Evolutionary conservation across 2,797 vertebrate species (phyloP), one percentile per base, ranked within the genome.

Genomic region (Diplodus puntazzo): DNA sequence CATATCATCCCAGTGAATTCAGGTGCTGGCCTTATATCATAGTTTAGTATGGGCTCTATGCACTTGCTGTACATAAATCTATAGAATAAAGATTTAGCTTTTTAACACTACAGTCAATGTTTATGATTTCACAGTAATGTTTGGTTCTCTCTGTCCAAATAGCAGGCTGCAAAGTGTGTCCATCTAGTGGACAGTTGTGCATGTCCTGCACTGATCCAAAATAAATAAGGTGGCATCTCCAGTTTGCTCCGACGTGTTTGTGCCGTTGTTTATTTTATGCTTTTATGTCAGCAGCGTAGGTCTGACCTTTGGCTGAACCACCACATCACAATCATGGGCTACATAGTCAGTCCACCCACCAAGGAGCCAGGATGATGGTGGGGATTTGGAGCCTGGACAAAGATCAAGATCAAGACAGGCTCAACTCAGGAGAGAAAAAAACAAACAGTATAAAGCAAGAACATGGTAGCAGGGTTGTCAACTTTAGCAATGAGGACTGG

Each of bases 1-100:
- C 25, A 58, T 43, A 45, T 43, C 49, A 53, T 25, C 21, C 43
- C 18, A 61, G 21, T 25, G 25, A 68, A 46, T 67, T 83, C 34
- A 39, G 30, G 30, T 14, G 7, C 25, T 16, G 11, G 25, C 17
- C 25, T 2, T n/a, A n/a, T 5, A 11, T 42, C 42, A 60, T 42
- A 13, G 20, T 42, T 60, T 43, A 23, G 16, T 43, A n/a, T 43
- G 59, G 1, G 39, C n/a, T 4, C 7, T 23, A 23, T 23, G n/a
- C 5, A 25, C 23, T 23, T 14, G 25, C 30, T 39, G 0, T 6
- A 42, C 25, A 49, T 64, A 21, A 45, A 42, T 17, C 2, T 43
- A 50, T 13, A 18, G 17, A 50, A 34, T 27, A 34, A n/a, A 34
- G 1, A 16, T 52, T 10, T 34, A 12, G 11, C 27, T 50, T 65